phyloP scores from a whole-genome alignment of 1,140 invertebrate species.

The Cataglyphis hispanica region DNA sequence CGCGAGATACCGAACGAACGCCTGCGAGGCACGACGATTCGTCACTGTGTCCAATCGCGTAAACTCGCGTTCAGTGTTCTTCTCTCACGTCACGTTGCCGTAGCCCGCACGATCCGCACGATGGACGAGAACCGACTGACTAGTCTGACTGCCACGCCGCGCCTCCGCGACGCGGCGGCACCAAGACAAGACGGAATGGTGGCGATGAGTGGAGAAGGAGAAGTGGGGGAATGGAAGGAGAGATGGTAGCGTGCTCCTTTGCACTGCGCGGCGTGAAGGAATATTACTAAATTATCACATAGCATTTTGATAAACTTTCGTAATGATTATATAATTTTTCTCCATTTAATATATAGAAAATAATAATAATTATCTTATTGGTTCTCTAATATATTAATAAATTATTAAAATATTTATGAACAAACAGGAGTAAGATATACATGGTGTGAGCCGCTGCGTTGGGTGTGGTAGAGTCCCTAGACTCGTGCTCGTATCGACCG shows the following conservation, averaged over 20 bases:
- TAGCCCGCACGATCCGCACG: constrained; percentile 50
- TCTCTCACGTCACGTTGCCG: constrained; percentile 49
- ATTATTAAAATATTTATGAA: no score
- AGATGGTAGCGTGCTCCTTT: constrained; percentile 10
- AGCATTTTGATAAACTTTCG: no score
- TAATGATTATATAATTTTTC: no score
- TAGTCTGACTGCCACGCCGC: constrained; percentile 60
- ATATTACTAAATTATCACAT: no score
- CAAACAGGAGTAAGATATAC: constrained; percentile 10
- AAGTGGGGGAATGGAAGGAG: constrained; percentile 3
- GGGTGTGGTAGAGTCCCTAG: constrained; percentile 72
- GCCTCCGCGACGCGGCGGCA: constrained; percentile 41
- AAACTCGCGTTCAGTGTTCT: constrained; percentile 56
- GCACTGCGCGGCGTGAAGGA: not conserved
- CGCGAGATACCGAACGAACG: not conserved
- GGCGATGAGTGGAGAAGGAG: constrained; percentile 48
- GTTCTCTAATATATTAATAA: no score
- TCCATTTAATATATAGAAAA: no score
- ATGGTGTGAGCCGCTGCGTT: constrained; percentile 59
- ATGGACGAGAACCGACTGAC: constrained; percentile 74
- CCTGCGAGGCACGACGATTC: not conserved
- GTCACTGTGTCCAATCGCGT: constrained; percentile 57
- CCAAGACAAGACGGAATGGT: constrained; percentile 54
- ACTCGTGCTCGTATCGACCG: constrained; percentile 61
- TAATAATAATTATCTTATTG: no score